Percentiles rank a stretch among this genome's conserved stretches.
Conservation (phyloP, 2,797 vertebrate species). For the Onychomys leucogaster region DNA sequence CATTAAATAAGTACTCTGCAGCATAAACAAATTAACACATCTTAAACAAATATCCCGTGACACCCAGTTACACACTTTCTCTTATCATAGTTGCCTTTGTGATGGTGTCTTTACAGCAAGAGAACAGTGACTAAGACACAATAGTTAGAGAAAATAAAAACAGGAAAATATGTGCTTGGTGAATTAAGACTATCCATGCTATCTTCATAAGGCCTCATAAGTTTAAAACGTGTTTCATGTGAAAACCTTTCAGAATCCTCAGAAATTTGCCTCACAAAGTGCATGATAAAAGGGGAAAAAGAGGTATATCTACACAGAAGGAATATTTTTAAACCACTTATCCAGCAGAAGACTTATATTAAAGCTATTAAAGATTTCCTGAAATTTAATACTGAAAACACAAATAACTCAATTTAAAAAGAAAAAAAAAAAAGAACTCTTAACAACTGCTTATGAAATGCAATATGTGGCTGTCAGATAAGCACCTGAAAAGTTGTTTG, state of each 20-base stretch:
- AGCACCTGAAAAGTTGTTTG: not conserved
- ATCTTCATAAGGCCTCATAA: not conserved
- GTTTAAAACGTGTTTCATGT: not conserved
- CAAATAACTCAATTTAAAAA: not conserved
- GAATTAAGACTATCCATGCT: not conserved
- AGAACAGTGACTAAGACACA: not conserved
- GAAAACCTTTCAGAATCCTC: slow-evolving; percentile 3
- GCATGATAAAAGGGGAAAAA: not conserved
- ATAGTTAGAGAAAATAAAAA: not conserved
- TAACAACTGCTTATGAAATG: not conserved
- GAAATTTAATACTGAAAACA: not conserved
- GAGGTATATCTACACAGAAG: not conserved
- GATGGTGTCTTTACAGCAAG: not conserved
- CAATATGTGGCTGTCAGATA: not conserved
- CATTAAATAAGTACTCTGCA: not conserved
- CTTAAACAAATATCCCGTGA: not conserved
- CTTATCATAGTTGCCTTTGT: not conserved
- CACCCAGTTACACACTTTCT: not conserved
- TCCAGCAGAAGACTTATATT: not conserved
- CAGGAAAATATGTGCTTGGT: not conserved
- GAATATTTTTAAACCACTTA: not conserved
- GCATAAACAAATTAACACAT: not conserved
- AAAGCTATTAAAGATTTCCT: not conserved
- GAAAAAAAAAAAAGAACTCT: not conserved
- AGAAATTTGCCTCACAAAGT: not conserved